Percentiles rank a stretch among this genome's conserved stretches.
Evolutionary conservation across 2,797 vertebrate species (phyloP).

Genomic region (Monodelphis domestica): DNA sequence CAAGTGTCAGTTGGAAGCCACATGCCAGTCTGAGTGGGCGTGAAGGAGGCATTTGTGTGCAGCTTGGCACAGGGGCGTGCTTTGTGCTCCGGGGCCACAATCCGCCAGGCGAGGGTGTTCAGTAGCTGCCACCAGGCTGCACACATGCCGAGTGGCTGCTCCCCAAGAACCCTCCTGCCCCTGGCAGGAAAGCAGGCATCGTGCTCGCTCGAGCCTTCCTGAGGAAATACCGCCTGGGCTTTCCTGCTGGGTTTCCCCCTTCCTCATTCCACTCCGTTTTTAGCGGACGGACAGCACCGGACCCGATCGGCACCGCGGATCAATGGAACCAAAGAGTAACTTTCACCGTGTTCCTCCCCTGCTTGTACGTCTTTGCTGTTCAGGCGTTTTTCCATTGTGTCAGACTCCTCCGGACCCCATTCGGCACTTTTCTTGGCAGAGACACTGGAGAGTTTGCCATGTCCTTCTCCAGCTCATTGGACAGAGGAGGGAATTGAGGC

Average conservation of each 20-base stretch:
- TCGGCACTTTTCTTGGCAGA: no score
- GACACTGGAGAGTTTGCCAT: no score
- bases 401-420: no score
- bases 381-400: no score
- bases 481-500: no score
- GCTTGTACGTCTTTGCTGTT: no score
- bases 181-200: constrained; percentile 72
- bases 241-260: not conserved
- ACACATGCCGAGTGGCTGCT: constrained; percentile 40
- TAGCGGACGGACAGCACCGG: constrained; percentile 45
- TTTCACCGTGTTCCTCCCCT: not conserved
- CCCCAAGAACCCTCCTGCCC: constrained; percentile 40
- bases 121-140: constrained; percentile 31
- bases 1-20: not conserved
- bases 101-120: constrained; percentile 47
- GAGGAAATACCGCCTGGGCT: constrained; percentile 67
- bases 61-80: constrained; percentile 46
- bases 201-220: constrained; percentile 55
- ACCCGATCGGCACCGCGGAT: constrained; percentile 9
- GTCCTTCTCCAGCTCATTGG: no score
- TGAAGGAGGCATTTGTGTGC: constrained; percentile 59
- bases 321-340: not conserved
- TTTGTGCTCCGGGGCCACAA: constrained; percentile 51
- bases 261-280: constrained; percentile 49
- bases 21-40: not conserved